Evolutionary conservation across 2,797 vertebrate species (phyloP).

Genomic region (Loris lydekkerianus): DNA sequence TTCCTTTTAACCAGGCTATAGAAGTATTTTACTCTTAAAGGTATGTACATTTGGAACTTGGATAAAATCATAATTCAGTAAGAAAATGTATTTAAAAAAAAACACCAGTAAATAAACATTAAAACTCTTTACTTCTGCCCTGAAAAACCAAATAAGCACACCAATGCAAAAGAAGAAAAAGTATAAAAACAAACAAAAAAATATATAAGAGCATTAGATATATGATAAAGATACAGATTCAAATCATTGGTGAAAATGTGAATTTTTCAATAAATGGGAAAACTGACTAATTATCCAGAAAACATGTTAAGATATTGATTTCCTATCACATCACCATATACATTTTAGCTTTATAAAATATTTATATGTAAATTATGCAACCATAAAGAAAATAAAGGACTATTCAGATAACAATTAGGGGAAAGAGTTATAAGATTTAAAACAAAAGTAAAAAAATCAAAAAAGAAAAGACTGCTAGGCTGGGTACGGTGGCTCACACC

Average conservation of each 20-base stretch:
- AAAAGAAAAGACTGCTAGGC: neutral
- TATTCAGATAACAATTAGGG: neutral
- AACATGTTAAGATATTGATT: neutral
- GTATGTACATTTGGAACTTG: neutral
- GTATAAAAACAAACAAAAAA: slow-evolving; percentile 14
- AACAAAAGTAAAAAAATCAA: neutral
- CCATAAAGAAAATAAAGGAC: slow-evolving; percentile 47
- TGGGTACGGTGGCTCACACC: too few relatives aligned
- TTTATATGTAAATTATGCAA: slow-evolving; percentile 33
- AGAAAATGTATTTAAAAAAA: slow-evolving; percentile 7
- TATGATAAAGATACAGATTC: slow-evolving; percentile 4
- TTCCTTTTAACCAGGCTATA: neutral
- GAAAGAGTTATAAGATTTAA: slow-evolving; percentile 4
- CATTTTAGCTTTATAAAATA: slow-evolving; percentile 6
- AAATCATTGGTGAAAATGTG: neutral
- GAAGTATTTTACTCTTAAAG: slow-evolving; percentile 19
- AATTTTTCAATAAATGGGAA: slow-evolving; percentile 48
- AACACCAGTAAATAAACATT: slow-evolving; percentile 48
- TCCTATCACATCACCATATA: neutral
- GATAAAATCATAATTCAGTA: slow-evolving; percentile 16
- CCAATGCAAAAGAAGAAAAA: slow-evolving; percentile 8
- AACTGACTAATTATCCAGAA: neutral
- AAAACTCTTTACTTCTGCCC: slow-evolving; percentile 12
- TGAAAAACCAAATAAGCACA: slow-evolving; percentile 10
- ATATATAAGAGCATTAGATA: neutral